Evolutionary conservation across 2,888 invertebrate genomes (phyloP), one percentile per base, ranked within the genome.

Genomic region (Blera fallax): DNA sequence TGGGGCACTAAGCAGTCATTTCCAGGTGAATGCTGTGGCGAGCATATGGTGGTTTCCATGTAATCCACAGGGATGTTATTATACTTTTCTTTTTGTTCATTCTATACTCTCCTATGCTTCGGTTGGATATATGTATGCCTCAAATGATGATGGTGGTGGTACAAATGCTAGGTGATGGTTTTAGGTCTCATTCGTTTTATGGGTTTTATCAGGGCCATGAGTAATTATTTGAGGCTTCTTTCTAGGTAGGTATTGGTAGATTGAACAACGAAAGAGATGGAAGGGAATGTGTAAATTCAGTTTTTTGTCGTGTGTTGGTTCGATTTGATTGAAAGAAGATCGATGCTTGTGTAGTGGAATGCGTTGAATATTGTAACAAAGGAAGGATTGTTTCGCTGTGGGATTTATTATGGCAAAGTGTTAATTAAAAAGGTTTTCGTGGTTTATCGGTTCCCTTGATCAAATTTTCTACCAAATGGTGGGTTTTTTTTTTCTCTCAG

Each of bases 151-250:
- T 21, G 21, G 21, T 29, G 56, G 37, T 64, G 4, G 60, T 65
- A 16, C 11, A 21, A 58, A 40, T 56, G 18, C 16, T 32, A 58
- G 48, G 16, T 14, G 29, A 27, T 27, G 52, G 62, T 74, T 21
- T 45, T n/a, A 54, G 77, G 60, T 37, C 18, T 37, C 40, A 32
- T 54, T 45, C 54, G 37, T 72, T 64, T 62, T 62, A 77, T 69
- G 73, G 80, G 40, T 72, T 83, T 73, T 69, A 83, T 72, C 67
- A 84, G 69, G 62, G 56, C 67, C 69, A 84, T 74, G 79, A 74
- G 69, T 79, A 79, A 84, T 84, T 84, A 84, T 79, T 69, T 74
- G 34, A 40, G 62, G 24, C 7, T 52, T 72, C 29, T 40, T 14
- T 32, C 11, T 16, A 16, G 34, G 34, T 18, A 1, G 3, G 11